Evolutionary conservation across 1,140 invertebrate species (phyloP), one percentile per base, ranked within the genome.

Genomic region (Heliconius melpomene): DNA sequence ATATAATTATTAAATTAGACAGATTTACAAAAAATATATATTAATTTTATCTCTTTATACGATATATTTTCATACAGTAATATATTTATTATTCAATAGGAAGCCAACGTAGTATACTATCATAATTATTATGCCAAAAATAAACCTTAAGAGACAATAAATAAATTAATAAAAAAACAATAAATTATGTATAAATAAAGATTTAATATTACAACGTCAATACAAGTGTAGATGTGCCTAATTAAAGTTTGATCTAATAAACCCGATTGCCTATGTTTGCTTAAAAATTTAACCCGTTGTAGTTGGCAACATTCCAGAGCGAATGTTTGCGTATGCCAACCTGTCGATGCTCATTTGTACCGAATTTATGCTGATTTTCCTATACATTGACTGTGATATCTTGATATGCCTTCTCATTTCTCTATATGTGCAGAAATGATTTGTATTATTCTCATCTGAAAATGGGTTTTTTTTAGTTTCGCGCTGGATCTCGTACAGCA

Each of bases 251-350:
- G 32, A 75, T 46, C 29, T 36, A 66, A 60, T 75, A 75, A 32
- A 3, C 57, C 32, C 74, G 38, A 32, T 75, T 75, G 23, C 18
- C 74, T 32, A 75, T 75, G 74, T 75, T 75, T 60, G 74, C 26
- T 75, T 75, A 60, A 60, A 38, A n/a, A 75, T 60, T 75, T 75
- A 57, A 75, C 74, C 74, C n/a, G 52, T 32, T 60, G 20, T 66
- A 66, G 11, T 60, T 75, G 74, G 74, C 74, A 38, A 60, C 29
- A 38, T n/a, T 29, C 74, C 74, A 75, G 32, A 8, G 57, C 20
- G 52, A 46, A 60, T 75, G 50, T 60, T 75, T 75, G 52, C 74
- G 50, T 60, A 75, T 57, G 52, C 74, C 46, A 66, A 66, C 60
- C 23, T 66, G 23, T 16, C 60, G 13, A 66, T 66, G 60, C 60